phyloP scores from a whole-genome alignment of 2,113 vertebrate genomes.

The Phainopepla nitens region DNA sequence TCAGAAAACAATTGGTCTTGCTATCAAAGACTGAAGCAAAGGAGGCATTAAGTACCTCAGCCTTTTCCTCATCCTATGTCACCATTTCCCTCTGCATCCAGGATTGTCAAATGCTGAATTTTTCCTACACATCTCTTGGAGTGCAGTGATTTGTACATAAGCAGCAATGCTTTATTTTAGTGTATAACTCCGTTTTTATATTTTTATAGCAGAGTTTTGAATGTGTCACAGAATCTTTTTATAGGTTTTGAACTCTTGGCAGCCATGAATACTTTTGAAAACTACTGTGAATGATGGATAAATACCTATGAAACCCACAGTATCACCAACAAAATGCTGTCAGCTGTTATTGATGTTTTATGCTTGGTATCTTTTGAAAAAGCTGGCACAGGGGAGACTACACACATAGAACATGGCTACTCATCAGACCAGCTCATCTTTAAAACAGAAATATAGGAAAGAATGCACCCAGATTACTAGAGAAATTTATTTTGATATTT shows the following conservation, averaged over 20 bases:
- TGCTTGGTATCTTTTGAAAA: background rate
- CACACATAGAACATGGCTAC: rapidly evolving
- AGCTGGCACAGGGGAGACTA: background rate
- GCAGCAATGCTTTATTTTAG: background rate
- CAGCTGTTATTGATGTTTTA: background rate
- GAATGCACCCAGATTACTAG: background rate
- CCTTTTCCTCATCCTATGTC: background rate
- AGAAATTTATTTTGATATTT: background rate
- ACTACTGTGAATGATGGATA: background rate
- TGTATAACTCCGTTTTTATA: background rate
- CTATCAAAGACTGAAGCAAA: background rate
- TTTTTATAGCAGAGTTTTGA: background rate
- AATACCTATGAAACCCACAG: background rate
- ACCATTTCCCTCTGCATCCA: background rate
- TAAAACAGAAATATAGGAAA: background rate
- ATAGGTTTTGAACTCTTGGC: background rate
- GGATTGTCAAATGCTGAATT: background rate
- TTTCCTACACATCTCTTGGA: background rate
- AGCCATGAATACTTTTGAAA: background rate
- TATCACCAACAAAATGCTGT: background rate
- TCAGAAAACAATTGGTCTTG: background rate
- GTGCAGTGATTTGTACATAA: background rate
- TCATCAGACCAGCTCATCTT: background rate
- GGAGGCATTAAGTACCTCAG: background rate
- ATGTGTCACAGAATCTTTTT: background rate